Evolutionary conservation across 2,113 vertebrate species (phyloP).

Genomic region (Erpornis zantholeuca): DNA sequence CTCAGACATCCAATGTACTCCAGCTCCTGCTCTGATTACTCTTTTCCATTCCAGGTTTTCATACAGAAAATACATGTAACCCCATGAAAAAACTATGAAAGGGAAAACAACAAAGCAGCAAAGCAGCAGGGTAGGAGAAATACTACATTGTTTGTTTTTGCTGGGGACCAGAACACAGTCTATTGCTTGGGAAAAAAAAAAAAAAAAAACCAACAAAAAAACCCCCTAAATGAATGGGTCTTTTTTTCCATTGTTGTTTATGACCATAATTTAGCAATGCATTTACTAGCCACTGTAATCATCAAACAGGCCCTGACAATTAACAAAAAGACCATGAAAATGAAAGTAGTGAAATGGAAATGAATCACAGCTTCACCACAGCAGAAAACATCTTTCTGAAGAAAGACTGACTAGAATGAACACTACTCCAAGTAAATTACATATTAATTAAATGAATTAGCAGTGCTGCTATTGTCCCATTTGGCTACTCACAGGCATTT

Average conservation of each 20-base stretch:
- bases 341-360: constrained; percentile 62
- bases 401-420: constrained; percentile 50
- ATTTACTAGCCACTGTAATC: constrained; percentile 60
- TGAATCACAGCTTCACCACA: constrained; percentile 60
- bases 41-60: neutral
- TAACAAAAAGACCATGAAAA: constrained; percentile 64
- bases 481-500: constrained; percentile 34
- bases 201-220: neutral
- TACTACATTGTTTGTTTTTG: neutral
- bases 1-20: neutral
- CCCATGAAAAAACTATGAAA: neutral
- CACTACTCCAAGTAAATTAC: constrained; percentile 53
- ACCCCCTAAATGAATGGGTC: neutral
- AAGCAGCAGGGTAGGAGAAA: neutral
- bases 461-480: constrained; percentile 50
- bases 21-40: neutral
- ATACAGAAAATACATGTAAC: neutral
- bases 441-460: constrained; percentile 68
- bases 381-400: constrained; percentile 62
- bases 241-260: constrained; percentile 29
- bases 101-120: neutral
- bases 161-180: neutral
- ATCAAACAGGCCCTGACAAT: constrained; percentile 58
- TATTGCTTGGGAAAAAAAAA: neutral
- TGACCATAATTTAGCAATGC: constrained; percentile 57